A percentile compares a stretch with the other conserved stretches of the same genome.
These are phyloP conservation scores for Xiphophorus couchianus DNA, from an alignment of 2,113 vertebrate genomes.

Conservation along the genomic window DNA sequence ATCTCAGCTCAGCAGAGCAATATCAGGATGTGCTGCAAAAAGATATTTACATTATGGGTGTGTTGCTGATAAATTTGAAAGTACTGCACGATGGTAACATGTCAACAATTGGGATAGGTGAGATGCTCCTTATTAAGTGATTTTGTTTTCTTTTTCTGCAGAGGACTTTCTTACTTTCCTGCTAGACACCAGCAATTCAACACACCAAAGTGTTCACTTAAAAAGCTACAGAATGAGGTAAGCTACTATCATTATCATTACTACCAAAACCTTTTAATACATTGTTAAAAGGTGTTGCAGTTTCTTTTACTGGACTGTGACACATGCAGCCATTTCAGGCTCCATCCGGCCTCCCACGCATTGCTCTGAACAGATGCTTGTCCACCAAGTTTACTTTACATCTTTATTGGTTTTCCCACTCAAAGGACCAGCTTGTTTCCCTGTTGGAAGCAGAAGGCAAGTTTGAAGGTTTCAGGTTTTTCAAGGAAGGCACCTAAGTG, in stretches of 20 bases:
- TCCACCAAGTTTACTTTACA: slow-evolving; percentile 49
- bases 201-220: slow-evolving; percentile 37
- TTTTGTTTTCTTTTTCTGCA: no score
- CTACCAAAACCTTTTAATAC: not conserved
- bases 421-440: slow-evolving; percentile 39
- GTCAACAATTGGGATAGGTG: not conserved
- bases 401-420: slow-evolving; percentile 70
- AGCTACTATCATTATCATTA: slow-evolving; percentile 48
- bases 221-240: slow-evolving; percentile 44
- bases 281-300: slow-evolving; percentile 37
- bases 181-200: slow-evolving; percentile 41
- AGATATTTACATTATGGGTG: not conserved
- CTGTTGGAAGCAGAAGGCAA: slow-evolving; percentile 39
- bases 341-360: slow-evolving; percentile 59
- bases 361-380: slow-evolving; percentile 55
- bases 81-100: not conserved
- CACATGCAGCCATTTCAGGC: slow-evolving; percentile 64
- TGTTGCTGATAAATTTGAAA: not conserved
- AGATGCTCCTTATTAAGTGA: not conserved
- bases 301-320: slow-evolving; percentile 60
- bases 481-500: slow-evolving; percentile 27
- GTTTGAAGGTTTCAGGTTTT: slow-evolving; percentile 53
- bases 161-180: slow-evolving; percentile 21
- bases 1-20: not conserved
- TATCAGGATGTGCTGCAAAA: not conserved